Evolutionary conservation across 92 coral and sea anemone species (phyloP), one percentile per base, ranked within the genome.

Genomic region (Diadumene lineata): DNA sequence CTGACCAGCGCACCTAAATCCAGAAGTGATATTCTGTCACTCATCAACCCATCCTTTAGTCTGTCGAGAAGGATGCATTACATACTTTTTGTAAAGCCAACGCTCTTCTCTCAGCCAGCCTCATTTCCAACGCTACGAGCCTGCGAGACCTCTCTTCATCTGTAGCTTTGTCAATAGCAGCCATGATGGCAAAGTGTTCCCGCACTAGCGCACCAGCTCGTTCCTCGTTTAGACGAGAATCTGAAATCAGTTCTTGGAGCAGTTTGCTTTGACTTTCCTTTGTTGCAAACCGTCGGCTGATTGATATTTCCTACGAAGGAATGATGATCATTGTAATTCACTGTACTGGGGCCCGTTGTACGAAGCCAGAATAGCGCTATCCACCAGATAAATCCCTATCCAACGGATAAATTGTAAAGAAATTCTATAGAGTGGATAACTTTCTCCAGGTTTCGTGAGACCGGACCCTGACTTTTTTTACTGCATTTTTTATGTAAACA

Each of bases 141-240:
- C 94, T 93, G 58, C 91, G 87, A 6, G 96, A 69, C 61, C 85
- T 92, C 81, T 96, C 97, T 28, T 92, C 99, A 31, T 89, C 99
- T 50, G 88, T 86, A 43, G 86, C 84, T 74, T 89, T 92, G 75
- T 96, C 97, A 24, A 92, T 89, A 19, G 89, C 88, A 7, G 97
- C 92, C 85, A 92, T 82, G 73, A 90, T 90, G 33, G 82, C 74
- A 34, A 96, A 48, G 80, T 96, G 97, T 21, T 92, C 92, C 27
- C 82, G 74, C 53, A 92, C 63, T 19, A 96, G 62, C 16, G 81
- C 76, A 64, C 58, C 76, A 24, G 97, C 99, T 34, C 89, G 96
- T 21, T 89, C 91, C 43, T 96, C 91, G 72, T 83, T 89, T 29
- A 92, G 58, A 22, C 86, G 69, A 0, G 97, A 87, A 34, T 96